Conservation (phyloP, 1,140 invertebrate species). For the Drosophila lacertosa region DNA sequence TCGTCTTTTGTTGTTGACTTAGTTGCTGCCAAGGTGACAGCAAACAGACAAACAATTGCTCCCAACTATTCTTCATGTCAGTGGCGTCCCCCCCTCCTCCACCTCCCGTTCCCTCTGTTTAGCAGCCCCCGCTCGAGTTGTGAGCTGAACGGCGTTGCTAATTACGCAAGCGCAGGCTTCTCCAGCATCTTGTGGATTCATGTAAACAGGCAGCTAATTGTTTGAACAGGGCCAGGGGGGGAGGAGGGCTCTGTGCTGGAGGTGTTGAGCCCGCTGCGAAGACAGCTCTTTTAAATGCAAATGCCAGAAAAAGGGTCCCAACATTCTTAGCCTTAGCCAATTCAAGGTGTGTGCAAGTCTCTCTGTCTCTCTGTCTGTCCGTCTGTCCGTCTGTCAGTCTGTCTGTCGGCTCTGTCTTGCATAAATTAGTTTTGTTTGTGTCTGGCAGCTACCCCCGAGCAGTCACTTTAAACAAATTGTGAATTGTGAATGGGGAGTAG, state of each 20-base stretch:
- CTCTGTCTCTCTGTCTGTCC: slow-evolving; percentile 13
- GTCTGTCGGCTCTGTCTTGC: slow-evolving; percentile 32
- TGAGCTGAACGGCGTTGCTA: slow-evolving; percentile 48
- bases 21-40: slow-evolving; percentile 37
- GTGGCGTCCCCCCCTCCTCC: too few species aligned
- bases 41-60: slow-evolving; percentile 46
- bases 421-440: slow-evolving; percentile 74
- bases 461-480: slow-evolving; percentile 71
- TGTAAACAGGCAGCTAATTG: slow-evolving; percentile 75
- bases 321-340: slow-evolving; percentile 16
- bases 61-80: slow-evolving; percentile 17
- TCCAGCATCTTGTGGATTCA: slow-evolving; percentile 45
- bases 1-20: slow-evolving; percentile 50
- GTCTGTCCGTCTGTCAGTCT: slow-evolving; percentile 9
- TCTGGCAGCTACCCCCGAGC: slow-evolving; percentile 43
- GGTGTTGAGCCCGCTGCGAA: slow-evolving; percentile 55
- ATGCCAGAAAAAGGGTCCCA: slow-evolving; percentile 50
- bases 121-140: not conserved
- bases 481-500: slow-evolving; percentile 40
- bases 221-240: slow-evolving; percentile 43
- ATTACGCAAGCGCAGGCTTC: slow-evolving; percentile 58
- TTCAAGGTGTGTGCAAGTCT: slow-evolving; percentile 33
- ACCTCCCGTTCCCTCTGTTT: too few species aligned
- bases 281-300: slow-evolving; percentile 74
- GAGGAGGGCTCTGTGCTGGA: slow-evolving; percentile 1